phyloP scores from a whole-genome alignment of 1,140 invertebrate genomes.

The Pemphigus obesinymphae region DNA sequence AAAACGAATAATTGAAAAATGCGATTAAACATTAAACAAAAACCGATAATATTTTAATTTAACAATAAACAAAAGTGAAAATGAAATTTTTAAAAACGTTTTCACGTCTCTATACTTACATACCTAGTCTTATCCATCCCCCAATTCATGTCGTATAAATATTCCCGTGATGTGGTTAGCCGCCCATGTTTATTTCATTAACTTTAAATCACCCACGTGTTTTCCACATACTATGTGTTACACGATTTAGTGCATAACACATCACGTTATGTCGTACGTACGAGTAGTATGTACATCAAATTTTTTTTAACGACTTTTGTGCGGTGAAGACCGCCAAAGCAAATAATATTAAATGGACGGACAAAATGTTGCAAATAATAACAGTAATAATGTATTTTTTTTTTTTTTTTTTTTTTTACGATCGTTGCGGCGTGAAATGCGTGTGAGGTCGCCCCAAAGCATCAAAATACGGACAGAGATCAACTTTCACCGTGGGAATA shows the following conservation, averaged over 20 bases:
- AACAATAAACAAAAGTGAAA: too few relatives aligned
- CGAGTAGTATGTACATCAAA: too few relatives aligned
- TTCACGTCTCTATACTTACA: too few relatives aligned
- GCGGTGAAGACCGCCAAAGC: neutral
- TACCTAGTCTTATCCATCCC: too few relatives aligned
- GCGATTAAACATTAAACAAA: too few relatives aligned
- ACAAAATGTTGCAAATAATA: neutral
- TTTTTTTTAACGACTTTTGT: neutral
- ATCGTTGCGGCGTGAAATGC: neutral
- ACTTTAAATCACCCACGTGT: too few relatives aligned
- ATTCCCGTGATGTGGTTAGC: too few relatives aligned
- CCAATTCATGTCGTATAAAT: too few relatives aligned
- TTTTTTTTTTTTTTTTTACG: conserved; percentile 15
- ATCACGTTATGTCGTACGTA: neutral
- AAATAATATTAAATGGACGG: neutral
- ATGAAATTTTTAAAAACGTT: too few relatives aligned
- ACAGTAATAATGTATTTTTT: neutral
- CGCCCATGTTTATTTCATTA: too few relatives aligned
- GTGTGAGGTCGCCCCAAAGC: conserved; percentile 34
- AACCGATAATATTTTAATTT: too few relatives aligned
- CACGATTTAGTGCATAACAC: neutral
- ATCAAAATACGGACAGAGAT: conserved; percentile 35
- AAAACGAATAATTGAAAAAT: too few relatives aligned
- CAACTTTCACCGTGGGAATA: conserved; percentile 38
- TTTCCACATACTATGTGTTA: neutral